A percentile compares a stretch with the other conserved stretches of the same genome.
phyloP scores from a whole-genome alignment of 2,797 vertebrate genomes.

The Chaenodraco wilsoni region DNA sequence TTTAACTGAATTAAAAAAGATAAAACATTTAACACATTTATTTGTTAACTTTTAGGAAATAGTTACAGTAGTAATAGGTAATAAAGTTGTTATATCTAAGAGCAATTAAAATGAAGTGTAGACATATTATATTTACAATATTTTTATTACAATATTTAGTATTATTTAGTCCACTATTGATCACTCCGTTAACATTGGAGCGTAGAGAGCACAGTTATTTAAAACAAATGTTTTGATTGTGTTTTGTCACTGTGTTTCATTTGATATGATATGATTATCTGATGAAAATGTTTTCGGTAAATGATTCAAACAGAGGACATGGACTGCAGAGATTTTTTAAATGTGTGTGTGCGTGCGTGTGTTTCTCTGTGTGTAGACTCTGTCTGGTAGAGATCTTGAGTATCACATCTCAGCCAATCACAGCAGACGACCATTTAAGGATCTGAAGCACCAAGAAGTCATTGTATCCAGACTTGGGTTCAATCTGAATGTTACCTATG shows the following conservation, averaged over 20 bases:
- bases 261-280: background rate
- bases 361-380: conserved; percentile 73
- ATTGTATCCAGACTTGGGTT: conserved; percentile 87
- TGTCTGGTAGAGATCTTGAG: conserved; percentile 90
- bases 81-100: too few relatives aligned
- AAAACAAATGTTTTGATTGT: background rate
- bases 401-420: conserved; percentile 89
- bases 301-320: background rate
- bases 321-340: background rate
- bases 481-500: conserved; percentile 77
- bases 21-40: background rate
- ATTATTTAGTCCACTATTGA: too few relatives aligned
- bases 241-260: background rate
- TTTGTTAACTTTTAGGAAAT: background rate
- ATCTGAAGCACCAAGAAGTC: conserved; percentile 79
- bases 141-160: too few relatives aligned
- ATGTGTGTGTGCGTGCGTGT: conserved; percentile 4
- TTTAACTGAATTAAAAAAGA: too few relatives aligned
- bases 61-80: background rate
- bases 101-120: too few relatives aligned
- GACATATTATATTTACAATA: too few relatives aligned
- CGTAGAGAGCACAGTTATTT: background rate
- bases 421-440: conserved; percentile 82
- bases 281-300: too few relatives aligned
- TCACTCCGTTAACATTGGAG: too few relatives aligned